phyloP scores from a whole-genome alignment of 2,888 invertebrate genomes.

The Poecilobothrus nobilitatus region DNA sequence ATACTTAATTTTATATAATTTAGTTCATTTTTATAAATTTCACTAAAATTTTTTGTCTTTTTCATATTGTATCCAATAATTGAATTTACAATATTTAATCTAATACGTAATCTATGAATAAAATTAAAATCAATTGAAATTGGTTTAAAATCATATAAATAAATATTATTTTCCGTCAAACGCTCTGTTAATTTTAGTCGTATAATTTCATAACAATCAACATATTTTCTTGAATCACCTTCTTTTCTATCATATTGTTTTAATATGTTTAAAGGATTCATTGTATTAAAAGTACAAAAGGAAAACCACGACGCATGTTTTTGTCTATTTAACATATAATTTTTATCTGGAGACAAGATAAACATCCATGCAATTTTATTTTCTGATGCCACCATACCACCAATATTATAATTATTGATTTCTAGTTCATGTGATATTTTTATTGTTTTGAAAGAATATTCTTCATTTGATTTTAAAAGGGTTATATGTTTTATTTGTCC shows the following conservation, averaged over 20 bases:
- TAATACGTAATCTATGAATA: slow-evolving; percentile 32
- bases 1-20: slow-evolving; percentile 17
- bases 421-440: slow-evolving; percentile 26
- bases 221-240: slow-evolving; percentile 17
- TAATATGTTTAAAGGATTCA: slow-evolving; percentile 25
- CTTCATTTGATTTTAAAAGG: slow-evolving; percentile 18
- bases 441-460: slow-evolving; percentile 19
- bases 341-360: slow-evolving; percentile 29
- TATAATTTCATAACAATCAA: slow-evolving; percentile 32
- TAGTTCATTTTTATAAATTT: slow-evolving; percentile 5
- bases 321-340: slow-evolving; percentile 23
- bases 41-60: slow-evolving; percentile 1
- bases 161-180: slow-evolving; percentile 21
- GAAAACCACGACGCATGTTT: slow-evolving; percentile 23
- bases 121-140: slow-evolving; percentile 25
- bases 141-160: slow-evolving; percentile 21
- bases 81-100: slow-evolving; percentile 25
- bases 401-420: slow-evolving; percentile 27
- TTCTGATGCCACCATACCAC: slow-evolving; percentile 30
- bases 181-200: slow-evolving; percentile 31
- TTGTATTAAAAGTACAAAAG: slow-evolving; percentile 25
- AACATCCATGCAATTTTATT: slow-evolving; percentile 31
- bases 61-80: slow-evolving; percentile 8
- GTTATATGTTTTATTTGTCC: slow-evolving; percentile 26
- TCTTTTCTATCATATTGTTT: slow-evolving; percentile 13